Evolutionary conservation across 2,888 invertebrate species (phyloP).

Genomic region (Margaritifera margaritifera): DNA sequence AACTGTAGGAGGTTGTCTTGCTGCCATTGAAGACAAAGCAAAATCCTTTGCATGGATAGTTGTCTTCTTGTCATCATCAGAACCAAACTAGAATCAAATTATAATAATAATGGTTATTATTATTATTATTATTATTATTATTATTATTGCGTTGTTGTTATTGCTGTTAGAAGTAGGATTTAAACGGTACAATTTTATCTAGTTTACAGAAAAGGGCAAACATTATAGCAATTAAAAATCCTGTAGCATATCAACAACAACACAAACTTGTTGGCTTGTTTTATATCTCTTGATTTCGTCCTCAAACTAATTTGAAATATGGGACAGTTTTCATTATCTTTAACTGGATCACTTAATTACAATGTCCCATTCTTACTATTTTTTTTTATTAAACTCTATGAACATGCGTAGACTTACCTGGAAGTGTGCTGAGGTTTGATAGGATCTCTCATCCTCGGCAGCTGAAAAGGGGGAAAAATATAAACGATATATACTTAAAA

Average conservation of each 20-base stretch:
- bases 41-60: constrained; percentile 58
- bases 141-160: no score
- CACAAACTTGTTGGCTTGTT: no score
- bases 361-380: background rate
- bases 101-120: background rate
- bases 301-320: no score
- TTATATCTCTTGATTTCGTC: no score
- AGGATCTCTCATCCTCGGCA: constrained; percentile 43
- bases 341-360: background rate
- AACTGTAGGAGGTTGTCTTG: constrained; percentile 37
- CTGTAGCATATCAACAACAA: no score
- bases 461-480: constrained; percentile 36
- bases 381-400: background rate
- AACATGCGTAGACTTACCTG: constrained; percentile 33
- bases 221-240: no score
- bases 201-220: no score
- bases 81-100: constrained; percentile 49
- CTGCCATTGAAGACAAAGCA: constrained; percentile 40
- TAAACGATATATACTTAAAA: no score
- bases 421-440: constrained; percentile 53
- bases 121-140: no score
- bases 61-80: constrained; percentile 43
- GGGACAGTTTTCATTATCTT: no score
- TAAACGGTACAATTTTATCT: no score
- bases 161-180: no score